These are phyloP conservation scores for Pedionomus torquatus DNA, from an alignment of 2,113 vertebrate species.

Conservation along the genomic window DNA sequence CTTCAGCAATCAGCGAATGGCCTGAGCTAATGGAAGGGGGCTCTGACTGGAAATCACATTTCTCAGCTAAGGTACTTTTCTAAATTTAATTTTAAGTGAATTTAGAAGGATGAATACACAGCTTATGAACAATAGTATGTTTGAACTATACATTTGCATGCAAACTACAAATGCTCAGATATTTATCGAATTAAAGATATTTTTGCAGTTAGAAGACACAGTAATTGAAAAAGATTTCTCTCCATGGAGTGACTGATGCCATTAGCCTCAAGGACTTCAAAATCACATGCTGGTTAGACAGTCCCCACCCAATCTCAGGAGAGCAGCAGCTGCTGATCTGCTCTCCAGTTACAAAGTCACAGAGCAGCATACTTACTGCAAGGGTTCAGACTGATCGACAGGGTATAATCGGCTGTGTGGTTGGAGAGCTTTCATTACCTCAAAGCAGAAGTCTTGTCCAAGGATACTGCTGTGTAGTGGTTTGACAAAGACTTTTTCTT, in stretches of 20 bases:
- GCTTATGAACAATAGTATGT: background rate
- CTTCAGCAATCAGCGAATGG: background rate
- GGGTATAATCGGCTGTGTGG: background rate
- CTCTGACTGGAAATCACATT: background rate
- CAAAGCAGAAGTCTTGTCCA: conserved; percentile 97
- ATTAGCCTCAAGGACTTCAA: background rate
- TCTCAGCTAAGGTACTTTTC: background rate
- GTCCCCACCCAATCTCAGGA: background rate
- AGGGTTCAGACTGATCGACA: background rate
- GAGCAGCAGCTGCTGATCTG: background rate
- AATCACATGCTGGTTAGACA: background rate
- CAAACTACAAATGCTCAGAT: background rate
- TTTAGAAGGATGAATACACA: background rate
- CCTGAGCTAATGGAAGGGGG: background rate
- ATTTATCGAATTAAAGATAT: background rate
- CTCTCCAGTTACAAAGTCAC: background rate
- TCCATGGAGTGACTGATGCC: background rate
- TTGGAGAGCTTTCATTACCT: conserved; percentile 76
- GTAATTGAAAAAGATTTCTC: background rate
- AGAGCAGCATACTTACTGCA: background rate
- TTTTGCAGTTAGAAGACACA: background rate
- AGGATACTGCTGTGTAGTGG: conserved; percentile 95
- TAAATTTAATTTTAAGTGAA: background rate
- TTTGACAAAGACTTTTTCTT: conserved; percentile 89
- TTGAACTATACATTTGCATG: background rate